Evolutionary conservation across 2,797 vertebrate species (phyloP), one percentile per base, ranked within the genome.

Genomic region (Acanthurus tractus): DNA sequence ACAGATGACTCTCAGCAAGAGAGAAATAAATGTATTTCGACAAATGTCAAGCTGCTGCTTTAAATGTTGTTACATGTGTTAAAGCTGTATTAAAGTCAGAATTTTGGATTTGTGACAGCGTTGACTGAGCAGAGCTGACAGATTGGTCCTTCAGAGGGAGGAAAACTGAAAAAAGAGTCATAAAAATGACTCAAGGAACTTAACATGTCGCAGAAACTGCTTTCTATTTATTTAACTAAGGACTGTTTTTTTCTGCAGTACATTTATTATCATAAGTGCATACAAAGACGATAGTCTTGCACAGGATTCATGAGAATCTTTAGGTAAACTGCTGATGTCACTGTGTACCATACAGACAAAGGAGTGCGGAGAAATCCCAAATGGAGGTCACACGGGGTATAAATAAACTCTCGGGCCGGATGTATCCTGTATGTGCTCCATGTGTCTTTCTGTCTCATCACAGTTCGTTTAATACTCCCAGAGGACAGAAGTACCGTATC

Each of bases 361-460:
- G 18, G 36, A 58, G 46, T 36, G 54, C 29, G 70, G 59, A 68
- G 59, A 76, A 70, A 56, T 74, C 22, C 46, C 38, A 15, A 34
- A 69, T 58, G 45, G 50, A 36, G 46, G 72, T 77, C 74, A 57
- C 50, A 3, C 70, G 61, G 13, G 40, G 42, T 74, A 73, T 85
- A 84, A 85, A 86, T 85, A 82, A 78, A 73, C 69, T 74, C n/a
- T 34, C 44, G 68, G 62, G 29, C 55, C 17, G 45, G 74, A 85
- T 85, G 77, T 63, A 2, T n/a, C 61, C 67, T 8, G 8, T 17
- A 25, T 46, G 70, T 48, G 52, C 34, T 52, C 17, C 53, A 62
- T 70, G 78, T 53, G 53, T 70, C 38, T 80, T 29, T 61, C 38
- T 77, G 49, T 66, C 42, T 82, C 50, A 66, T n/a, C 34, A 17